These are phyloP conservation scores for Metalampra italica DNA, from an alignment of 2,888 invertebrate genomes.

Conservation along the genomic window DNA sequence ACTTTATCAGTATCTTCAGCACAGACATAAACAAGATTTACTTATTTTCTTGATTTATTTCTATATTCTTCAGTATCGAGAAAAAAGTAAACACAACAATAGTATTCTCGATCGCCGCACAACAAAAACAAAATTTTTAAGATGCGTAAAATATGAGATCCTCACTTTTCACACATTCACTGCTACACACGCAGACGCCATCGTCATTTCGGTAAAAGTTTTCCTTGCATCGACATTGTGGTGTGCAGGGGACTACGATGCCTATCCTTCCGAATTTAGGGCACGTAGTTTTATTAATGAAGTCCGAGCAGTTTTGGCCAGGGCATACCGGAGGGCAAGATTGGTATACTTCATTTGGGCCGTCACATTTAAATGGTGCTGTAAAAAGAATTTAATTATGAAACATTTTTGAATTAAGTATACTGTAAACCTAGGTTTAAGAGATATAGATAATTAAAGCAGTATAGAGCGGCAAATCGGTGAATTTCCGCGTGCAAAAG, in stretches of 20 bases:
- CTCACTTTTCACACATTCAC: not conserved
- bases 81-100: too few relatives aligned
- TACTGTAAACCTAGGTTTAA: too few relatives aligned
- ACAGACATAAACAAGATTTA: too few relatives aligned
- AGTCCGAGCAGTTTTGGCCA: constrained; percentile 15
- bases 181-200: not conserved
- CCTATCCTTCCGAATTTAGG: constrained; percentile 9
- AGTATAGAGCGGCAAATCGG: too few relatives aligned
- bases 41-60: too few relatives aligned
- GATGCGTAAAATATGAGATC: not conserved
- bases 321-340: constrained; percentile 14
- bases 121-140: too few relatives aligned
- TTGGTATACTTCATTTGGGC: constrained; percentile 15
- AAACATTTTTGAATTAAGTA: not conserved
- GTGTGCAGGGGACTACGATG: constrained; percentile 7
- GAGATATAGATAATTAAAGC: too few relatives aligned
- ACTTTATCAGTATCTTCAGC: too few relatives aligned
- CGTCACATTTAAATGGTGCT: constrained; percentile 17
- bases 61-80: too few relatives aligned
- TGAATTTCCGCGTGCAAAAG: too few relatives aligned
- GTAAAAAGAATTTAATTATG: constrained; percentile 1
- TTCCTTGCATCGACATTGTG: constrained; percentile 9
- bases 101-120: too few relatives aligned
- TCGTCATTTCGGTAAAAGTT: constrained; percentile 1
- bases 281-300: constrained; percentile 13